phyloP scores from a whole-genome alignment of 1,140 invertebrate genomes.

The Rhagoletis zephyria region DNA sequence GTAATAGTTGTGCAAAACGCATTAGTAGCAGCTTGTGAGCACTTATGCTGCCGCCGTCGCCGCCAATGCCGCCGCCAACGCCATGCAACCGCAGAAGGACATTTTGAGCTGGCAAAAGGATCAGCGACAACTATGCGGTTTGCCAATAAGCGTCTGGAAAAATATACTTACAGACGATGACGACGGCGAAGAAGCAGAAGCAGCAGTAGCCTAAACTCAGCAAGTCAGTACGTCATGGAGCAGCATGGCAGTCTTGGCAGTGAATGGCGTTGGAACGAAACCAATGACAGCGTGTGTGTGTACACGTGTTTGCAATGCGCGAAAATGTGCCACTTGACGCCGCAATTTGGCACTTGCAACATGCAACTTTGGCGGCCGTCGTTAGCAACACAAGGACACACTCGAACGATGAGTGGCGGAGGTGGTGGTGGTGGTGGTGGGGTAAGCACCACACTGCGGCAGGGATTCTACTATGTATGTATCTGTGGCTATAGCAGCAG shows the following conservation, averaged over 20 bases:
- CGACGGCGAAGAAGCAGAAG: not conserved
- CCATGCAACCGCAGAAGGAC: conserved; percentile 30
- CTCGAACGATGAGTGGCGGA: not conserved
- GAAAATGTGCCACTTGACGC: conserved; percentile 40
- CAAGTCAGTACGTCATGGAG: no score
- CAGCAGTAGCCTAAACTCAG: not conserved
- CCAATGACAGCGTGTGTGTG: not conserved
- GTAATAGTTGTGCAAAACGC: conserved; percentile 47
- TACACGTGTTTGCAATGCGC: conserved; percentile 9
- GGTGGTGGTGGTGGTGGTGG: not conserved
- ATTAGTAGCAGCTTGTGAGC: conserved; percentile 38
- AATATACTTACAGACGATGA: not conserved
- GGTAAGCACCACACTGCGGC: not conserved
- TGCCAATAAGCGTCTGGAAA: not conserved
- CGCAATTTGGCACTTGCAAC: conserved; percentile 48
- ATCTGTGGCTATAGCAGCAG: not conserved
- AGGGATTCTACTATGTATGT: not conserved
- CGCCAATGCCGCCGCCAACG: not conserved
- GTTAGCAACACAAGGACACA: conserved; percentile 30
- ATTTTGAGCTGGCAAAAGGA: not conserved
- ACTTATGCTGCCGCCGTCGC: not conserved
- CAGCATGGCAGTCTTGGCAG: not conserved
- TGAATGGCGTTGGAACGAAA: not conserved
- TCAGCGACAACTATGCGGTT: conserved; percentile 7
- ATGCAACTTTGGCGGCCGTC: conserved; percentile 44